Conservation (phyloP, 2,113 vertebrate genomes). For the Stigmatopora argus region DNA sequence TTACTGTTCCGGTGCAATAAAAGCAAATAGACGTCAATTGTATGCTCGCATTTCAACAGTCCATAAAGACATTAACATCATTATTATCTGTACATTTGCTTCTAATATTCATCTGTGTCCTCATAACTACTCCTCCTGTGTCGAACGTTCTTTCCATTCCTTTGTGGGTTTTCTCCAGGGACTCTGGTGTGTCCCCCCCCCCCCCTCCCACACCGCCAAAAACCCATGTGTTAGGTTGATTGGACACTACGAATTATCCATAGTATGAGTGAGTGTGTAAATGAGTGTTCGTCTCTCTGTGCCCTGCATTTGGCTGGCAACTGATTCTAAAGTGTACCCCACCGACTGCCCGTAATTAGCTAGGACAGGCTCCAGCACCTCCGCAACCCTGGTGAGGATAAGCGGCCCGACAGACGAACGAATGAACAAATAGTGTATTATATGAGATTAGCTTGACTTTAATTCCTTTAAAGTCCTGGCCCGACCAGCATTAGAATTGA, state of each 20-base stretch:
- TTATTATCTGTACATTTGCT: neutral
- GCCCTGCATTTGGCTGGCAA: too few relatives aligned
- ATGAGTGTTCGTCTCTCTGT: too few relatives aligned
- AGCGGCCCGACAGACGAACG: neutral
- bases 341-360: too few relatives aligned
- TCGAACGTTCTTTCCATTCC: too few relatives aligned
- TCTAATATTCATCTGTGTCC: conserved; percentile 7
- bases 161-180: too few relatives aligned
- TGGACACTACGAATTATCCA: too few relatives aligned
- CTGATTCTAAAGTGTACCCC: too few relatives aligned
- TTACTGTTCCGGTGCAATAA: conserved; percentile 7
- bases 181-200: too few relatives aligned
- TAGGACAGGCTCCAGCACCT: neutral
- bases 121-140: neutral
- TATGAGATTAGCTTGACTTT: conserved; percentile 36
- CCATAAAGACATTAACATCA: neutral
- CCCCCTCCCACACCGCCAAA: too few relatives aligned
- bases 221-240: too few relatives aligned
- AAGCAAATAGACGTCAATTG: conserved; percentile 1
- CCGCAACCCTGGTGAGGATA: neutral
- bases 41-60: conserved; percentile 1
- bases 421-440: conserved; percentile 4
- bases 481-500: conserved; percentile 31
- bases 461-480: conserved; percentile 48
- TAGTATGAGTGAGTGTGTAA: too few relatives aligned